A percentile compares a stretch with the other conserved stretches of the same genome.
These are phyloP conservation scores for fruit fly (Drosophila melanogaster) DNA, from an alignment of 1,140 invertebrate species.

Conservation along the genomic window Release_6_plus_ISO1_MT NC_004354.4:18191001-18191500, in stretches of 20 bases:
- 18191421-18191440: neutral
- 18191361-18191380: constrained; percentile 50
- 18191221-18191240: neutral
- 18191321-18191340: constrained; percentile 24
- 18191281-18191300: constrained; percentile 49
- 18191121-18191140: constrained; percentile 68
- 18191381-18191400: neutral
- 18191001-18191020: constrained; percentile 4
- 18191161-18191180: constrained; percentile 61
- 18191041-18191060: constrained; percentile 51
- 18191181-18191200: neutral
- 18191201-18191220: neutral
- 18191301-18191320: constrained; percentile 41
- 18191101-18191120: constrained; percentile 43
- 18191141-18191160: constrained; percentile 59
- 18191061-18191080: constrained; percentile 2
- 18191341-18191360: constrained; percentile 18
- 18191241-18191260: constrained; percentile 61
- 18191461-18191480: too few relatives aligned
- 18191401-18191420: neutral
- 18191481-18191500: too few relatives aligned
- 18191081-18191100: neutral
- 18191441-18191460: too few relatives aligned
- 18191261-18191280: constrained; percentile 78
- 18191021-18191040: too few relatives aligned